These are phyloP conservation scores for Synergus laeviventris DNA, from an alignment of 2,888 invertebrate species.

Conservation along the genomic window DNA sequence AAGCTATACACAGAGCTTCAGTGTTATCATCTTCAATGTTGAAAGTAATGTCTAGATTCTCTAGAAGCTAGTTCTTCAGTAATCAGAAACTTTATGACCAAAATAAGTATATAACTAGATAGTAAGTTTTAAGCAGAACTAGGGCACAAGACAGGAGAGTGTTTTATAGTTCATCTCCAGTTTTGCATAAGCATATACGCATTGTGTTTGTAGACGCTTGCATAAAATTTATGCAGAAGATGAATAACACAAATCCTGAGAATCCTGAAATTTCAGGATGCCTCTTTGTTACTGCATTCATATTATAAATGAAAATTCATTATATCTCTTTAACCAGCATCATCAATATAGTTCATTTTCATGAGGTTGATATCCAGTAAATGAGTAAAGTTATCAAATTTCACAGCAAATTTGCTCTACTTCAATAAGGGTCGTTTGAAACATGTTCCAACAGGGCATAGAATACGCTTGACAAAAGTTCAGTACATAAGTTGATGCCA, in stretches of 20 bases:
- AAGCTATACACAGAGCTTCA: no score
- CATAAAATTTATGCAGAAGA: no score
- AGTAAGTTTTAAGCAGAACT: constrained; percentile 6
- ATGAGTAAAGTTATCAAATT: neutral
- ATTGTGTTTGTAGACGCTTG: no score
- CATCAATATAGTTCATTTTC: neutral
- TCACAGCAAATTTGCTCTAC: neutral
- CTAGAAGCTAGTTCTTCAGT: constrained; percentile 12
- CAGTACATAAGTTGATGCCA: neutral
- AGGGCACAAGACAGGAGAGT: neutral
- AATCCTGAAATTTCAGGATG: no score
- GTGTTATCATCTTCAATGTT: constrained; percentile 16
- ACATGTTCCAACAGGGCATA: neutral
- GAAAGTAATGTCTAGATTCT: neutral
- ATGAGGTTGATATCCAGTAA: neutral
- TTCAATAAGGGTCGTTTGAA: neutral
- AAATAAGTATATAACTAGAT: constrained; percentile 24
- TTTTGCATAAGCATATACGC: no score
- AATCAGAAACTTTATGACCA: constrained; percentile 9
- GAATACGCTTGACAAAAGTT: neutral
- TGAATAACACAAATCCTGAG: no score
- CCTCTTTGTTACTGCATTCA: no score
- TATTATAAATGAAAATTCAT: no score
- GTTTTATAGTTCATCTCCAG: no score
- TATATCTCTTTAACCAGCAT: no score